A percentile compares a stretch with the other conserved stretches of the same genome.
These are phyloP conservation scores for Erythrocebus patas DNA, from an alignment of 2,113 vertebrate genomes.

Conservation along the genomic window DNA sequence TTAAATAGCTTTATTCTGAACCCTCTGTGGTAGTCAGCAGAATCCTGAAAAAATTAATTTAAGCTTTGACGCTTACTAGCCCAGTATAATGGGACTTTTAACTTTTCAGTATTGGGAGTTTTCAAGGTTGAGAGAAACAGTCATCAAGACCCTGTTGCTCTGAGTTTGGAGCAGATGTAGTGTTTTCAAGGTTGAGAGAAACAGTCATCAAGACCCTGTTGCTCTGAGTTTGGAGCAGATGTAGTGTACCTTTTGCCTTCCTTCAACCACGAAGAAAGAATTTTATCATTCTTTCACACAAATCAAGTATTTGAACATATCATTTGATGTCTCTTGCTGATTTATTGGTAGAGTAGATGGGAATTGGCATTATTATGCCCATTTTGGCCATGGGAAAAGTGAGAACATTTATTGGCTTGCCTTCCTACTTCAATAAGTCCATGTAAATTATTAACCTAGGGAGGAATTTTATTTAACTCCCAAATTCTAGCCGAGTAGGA, in stretches of 20 bases:
- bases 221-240: not conserved
- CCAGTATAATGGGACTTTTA: not conserved
- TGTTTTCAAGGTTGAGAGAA: constrained; percentile 1
- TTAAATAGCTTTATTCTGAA: not conserved
- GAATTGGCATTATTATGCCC: not conserved
- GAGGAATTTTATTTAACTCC: not conserved
- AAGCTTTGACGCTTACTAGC: not conserved
- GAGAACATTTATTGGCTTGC: not conserved
- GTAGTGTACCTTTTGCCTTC: not conserved
- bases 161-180: not conserved
- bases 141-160: not conserved
- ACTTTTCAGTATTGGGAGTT: not conserved
- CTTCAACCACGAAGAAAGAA: not conserved
- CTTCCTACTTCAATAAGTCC: not conserved
- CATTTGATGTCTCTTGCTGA: not conserved
- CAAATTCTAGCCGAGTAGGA: not conserved
- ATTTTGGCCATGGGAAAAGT: not conserved
- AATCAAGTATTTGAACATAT: not conserved
- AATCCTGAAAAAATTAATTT: constrained; percentile 38
- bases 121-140: not conserved
- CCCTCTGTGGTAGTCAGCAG: not conserved
- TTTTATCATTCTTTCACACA: constrained; percentile 28
- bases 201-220: not conserved
- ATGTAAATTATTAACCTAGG: not conserved
- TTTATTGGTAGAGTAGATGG: not conserved